A percentile compares a stretch with the other conserved stretches of the same genome.
Evolutionary conservation across 2,888 invertebrate species (phyloP).

Genomic region (Incurvaria masculella): DNA sequence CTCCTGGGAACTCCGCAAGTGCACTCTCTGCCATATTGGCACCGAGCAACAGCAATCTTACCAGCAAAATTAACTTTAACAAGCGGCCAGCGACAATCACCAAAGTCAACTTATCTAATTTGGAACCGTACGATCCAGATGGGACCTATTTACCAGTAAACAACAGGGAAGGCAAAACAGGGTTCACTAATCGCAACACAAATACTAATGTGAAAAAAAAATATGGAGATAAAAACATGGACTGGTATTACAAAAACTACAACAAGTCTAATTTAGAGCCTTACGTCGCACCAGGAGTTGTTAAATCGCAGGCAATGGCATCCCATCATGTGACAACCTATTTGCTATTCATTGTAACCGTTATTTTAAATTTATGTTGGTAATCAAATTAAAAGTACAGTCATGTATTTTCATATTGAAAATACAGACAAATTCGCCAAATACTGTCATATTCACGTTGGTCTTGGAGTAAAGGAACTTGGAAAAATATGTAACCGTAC

Average conservation of each 20-base stretch:
- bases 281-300: constrained; percentile 42
- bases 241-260: constrained; percentile 87
- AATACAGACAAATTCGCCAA: too few relatives aligned
- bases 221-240: constrained; percentile 55
- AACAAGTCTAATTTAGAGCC: constrained; percentile 59
- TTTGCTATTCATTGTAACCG: too few relatives aligned
- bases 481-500: too few relatives aligned
- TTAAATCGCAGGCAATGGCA: neutral
- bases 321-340: too few relatives aligned
- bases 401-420: too few relatives aligned
- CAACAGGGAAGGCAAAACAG: constrained; percentile 42
- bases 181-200: constrained; percentile 35
- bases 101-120: constrained; percentile 41
- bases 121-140: constrained; percentile 31
- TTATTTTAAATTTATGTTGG: too few relatives aligned
- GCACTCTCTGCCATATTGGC: constrained; percentile 62
- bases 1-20: constrained; percentile 38
- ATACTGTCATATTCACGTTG: too few relatives aligned
- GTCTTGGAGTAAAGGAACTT: too few relatives aligned
- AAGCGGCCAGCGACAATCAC: constrained; percentile 44
- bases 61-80: constrained; percentile 27
- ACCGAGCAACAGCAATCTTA: constrained; percentile 46
- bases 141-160: constrained; percentile 36
- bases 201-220: constrained; percentile 43
- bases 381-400: too few relatives aligned